These are phyloP conservation scores for Heliconius cydno DNA, from an alignment of 2,888 invertebrate genomes.

Conservation along the genomic window DNA sequence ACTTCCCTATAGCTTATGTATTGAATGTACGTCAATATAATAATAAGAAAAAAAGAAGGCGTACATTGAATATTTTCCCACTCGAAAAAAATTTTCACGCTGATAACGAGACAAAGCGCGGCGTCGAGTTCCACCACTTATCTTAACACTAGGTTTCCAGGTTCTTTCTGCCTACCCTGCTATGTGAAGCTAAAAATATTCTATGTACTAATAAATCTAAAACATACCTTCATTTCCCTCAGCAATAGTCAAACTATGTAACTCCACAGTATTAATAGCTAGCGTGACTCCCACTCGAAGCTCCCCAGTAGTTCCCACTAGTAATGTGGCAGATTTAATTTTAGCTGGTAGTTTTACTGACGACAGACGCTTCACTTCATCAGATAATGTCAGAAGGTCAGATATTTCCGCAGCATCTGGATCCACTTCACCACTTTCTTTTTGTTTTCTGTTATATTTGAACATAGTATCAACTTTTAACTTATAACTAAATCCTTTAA, in stretches of 20 bases:
- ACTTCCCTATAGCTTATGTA: too few relatives aligned
- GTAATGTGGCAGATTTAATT: conserved; percentile 87
- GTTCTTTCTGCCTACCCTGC: background rate
- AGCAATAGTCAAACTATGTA: conserved; percentile 83
- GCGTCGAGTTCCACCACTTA: too few relatives aligned
- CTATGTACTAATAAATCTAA: background rate
- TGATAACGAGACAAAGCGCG: too few relatives aligned
- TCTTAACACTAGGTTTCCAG: too few relatives aligned
- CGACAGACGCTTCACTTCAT: conserved; percentile 88
- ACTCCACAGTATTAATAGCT: conserved; percentile 89
- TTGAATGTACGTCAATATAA: too few relatives aligned
- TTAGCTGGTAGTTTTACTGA: conserved; percentile 86
- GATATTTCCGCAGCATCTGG: conserved; percentile 63
- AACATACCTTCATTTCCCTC: conserved; percentile 82
- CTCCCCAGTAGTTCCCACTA: conserved; percentile 88
- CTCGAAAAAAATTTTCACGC: too few relatives aligned
- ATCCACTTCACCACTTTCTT: conserved; percentile 66
- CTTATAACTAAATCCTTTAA: conserved; percentile 19
- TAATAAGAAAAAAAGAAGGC: too few relatives aligned
- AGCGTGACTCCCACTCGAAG: conserved; percentile 86
- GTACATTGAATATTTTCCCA: too few relatives aligned
- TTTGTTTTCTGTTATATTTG: conserved; percentile 61
- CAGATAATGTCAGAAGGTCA: conserved; percentile 84
- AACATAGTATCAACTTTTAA: background rate
- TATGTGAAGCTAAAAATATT: too few relatives aligned